phyloP scores from a whole-genome alignment of 2,888 invertebrate species.

The Volucella bombylans region DNA sequence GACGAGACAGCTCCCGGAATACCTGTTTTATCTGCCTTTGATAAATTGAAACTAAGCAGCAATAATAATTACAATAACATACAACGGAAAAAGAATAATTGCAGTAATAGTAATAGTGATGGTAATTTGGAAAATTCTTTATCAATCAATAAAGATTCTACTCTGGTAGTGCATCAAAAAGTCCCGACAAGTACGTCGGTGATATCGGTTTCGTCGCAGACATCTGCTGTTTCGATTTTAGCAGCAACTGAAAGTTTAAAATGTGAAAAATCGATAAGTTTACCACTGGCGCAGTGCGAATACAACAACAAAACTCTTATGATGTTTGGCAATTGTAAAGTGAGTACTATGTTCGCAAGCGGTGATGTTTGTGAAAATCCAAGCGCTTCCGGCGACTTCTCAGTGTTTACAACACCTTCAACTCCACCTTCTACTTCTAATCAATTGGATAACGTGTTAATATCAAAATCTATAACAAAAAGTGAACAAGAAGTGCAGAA shows the following conservation, averaged over 20 bases:
- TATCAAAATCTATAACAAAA: conserved; percentile 4
- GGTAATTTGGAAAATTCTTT: conserved; percentile 28
- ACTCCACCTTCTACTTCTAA: not conserved
- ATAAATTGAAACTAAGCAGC: conserved; percentile 61
- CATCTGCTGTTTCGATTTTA: conserved; percentile 32
- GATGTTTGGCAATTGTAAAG: conserved; percentile 40
- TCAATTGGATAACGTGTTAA: not conserved
- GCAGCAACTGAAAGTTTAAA: conserved; percentile 38
- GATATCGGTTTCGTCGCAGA: conserved; percentile 23
- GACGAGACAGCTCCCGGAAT: conserved; percentile 42
- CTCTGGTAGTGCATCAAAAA: conserved; percentile 13
- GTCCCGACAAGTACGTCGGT: conserved; percentile 34
- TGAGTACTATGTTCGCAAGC: conserved; percentile 21
- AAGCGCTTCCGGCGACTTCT: conserved; percentile 44
- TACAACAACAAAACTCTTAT: conserved; percentile 53
- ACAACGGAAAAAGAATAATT: conserved; percentile 14
- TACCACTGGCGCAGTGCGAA: conserved; percentile 47
- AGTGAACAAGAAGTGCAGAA: conserved; percentile 50
- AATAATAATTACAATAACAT: conserved; percentile 46
- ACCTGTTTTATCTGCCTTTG: conserved; percentile 58
- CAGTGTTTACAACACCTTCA: conserved; percentile 26
- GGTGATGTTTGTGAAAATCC: conserved; percentile 29
- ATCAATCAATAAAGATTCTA: conserved; percentile 51
- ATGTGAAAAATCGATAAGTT: conserved; percentile 67
- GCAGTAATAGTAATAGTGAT: conserved; percentile 28